phyloP scores from a whole-genome alignment of 1,140 invertebrate genomes.

The Drosophila teissieri region DNA sequence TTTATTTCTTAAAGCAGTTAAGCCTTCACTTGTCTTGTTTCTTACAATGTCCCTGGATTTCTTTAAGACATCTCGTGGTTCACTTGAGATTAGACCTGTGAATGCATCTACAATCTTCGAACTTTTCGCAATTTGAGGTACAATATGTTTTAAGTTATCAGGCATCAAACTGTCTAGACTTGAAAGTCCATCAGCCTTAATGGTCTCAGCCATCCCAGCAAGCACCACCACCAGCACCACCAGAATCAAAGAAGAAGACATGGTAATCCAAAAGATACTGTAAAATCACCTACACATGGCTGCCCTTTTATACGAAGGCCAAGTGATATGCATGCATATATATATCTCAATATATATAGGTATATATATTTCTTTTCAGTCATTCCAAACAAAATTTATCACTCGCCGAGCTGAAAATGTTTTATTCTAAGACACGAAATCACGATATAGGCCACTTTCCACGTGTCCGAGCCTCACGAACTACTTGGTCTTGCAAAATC shows the following conservation, averaged over 20 bases:
- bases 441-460: conserved; percentile 4
- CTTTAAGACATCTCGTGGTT: no score
- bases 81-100: no score
- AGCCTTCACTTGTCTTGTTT: no score
- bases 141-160: no score
- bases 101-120: no score
- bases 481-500: conserved; percentile 20
- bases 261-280: conserved; percentile 15
- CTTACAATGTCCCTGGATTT: no score
- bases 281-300: neutral
- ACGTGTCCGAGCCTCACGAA: conserved; percentile 13
- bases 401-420: neutral
- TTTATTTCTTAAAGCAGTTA: neutral
- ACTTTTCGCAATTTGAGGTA: no score
- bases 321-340: neutral
- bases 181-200: neutral
- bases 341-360: no score
- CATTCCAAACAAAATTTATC: conserved; percentile 3
- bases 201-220: neutral
- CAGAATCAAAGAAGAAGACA: conserved; percentile 12
- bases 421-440: conserved; percentile 22
- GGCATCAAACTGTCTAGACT: neutral
- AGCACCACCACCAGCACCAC: neutral
- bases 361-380: neutral
- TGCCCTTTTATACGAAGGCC: conserved; percentile 17